phyloP scores from a whole-genome alignment of 2,113 vertebrate genomes.

The Alaudala cheleensis region DNA sequence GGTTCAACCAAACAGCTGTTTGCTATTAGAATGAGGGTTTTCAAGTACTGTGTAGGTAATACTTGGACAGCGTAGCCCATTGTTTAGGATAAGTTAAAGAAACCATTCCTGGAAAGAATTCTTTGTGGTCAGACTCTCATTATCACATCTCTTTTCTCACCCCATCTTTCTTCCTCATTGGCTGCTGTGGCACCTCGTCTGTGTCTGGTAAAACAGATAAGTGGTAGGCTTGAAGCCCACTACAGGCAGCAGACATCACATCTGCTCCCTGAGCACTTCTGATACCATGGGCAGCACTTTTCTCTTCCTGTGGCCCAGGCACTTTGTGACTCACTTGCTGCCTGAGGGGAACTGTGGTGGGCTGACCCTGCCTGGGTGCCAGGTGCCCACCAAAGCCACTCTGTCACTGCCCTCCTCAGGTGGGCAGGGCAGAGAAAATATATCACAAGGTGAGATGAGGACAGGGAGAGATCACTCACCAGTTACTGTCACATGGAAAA shows the following conservation, averaged over 20 bases:
- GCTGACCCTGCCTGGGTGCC: not conserved
- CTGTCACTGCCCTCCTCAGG: not conserved
- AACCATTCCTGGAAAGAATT: not conserved
- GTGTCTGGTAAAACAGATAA: not conserved
- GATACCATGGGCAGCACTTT: not conserved
- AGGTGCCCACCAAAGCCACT: not conserved
- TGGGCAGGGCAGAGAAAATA: not conserved
- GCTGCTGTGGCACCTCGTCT: not conserved
- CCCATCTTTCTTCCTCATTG: not conserved
- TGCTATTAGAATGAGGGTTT: not conserved
- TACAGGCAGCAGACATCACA: not conserved
- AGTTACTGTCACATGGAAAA: not conserved
- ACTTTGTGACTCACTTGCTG: not conserved
- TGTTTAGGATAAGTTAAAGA: not conserved
- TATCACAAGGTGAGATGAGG: not conserved
- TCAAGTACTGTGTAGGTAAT: not conserved
- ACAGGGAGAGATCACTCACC: not conserved
- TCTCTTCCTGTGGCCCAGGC: not conserved
- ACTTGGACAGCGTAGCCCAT: not conserved
- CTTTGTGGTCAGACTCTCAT: not conserved
- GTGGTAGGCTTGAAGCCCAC: not conserved
- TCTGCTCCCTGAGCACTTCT: not conserved
- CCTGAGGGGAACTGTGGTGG: not conserved
- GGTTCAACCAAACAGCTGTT: not conserved
- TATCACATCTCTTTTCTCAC: not conserved